Percentiles rank a stretch among this genome's conserved stretches.
Conservation (phyloP, 2,888 invertebrate species). For the Cerastis rubricosa region DNA sequence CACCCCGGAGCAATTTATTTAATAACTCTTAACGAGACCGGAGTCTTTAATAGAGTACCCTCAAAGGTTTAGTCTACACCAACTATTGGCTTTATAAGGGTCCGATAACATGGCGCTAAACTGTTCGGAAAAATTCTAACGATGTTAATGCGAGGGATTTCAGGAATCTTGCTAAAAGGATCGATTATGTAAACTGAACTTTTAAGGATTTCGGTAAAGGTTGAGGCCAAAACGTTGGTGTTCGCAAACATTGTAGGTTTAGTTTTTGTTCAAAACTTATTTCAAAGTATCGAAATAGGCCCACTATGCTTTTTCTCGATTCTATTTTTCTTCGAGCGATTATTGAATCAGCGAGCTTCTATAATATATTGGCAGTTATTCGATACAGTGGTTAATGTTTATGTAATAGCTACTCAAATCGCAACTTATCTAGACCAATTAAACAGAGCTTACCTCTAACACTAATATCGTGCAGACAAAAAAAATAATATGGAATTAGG, state of each 20-base stretch:
- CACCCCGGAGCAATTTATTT: constrained; percentile 85
- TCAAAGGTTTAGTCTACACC: constrained; percentile 65
- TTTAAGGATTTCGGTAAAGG: constrained; percentile 2
- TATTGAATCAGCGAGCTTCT: neutral
- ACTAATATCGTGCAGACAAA: neutral
- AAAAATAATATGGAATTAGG: constrained; percentile 10
- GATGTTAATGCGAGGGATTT: constrained; percentile 27
- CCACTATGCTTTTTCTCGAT: neutral
- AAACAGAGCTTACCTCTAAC: constrained; percentile 15
- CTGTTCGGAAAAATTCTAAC: constrained; percentile 40
- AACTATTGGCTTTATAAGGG: constrained; percentile 64
- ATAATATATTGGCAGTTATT: neutral
- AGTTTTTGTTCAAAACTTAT: neutral
- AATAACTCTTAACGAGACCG: constrained; percentile 84
- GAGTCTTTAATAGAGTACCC: constrained; percentile 75
- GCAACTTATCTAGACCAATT: constrained; percentile 13
- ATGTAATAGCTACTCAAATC: neutral
- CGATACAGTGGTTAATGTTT: neutral
- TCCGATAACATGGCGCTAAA: constrained; percentile 42
- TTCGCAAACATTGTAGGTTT: neutral
- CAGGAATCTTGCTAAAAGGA: constrained; percentile 18
- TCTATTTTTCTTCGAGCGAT: neutral
- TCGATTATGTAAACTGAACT: constrained; percentile 27
- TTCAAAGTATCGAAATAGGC: neutral
- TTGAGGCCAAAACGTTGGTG: neutral